Conservation (phyloP, 2,797 vertebrate genomes). For the Vespertilio murinus region DNA sequence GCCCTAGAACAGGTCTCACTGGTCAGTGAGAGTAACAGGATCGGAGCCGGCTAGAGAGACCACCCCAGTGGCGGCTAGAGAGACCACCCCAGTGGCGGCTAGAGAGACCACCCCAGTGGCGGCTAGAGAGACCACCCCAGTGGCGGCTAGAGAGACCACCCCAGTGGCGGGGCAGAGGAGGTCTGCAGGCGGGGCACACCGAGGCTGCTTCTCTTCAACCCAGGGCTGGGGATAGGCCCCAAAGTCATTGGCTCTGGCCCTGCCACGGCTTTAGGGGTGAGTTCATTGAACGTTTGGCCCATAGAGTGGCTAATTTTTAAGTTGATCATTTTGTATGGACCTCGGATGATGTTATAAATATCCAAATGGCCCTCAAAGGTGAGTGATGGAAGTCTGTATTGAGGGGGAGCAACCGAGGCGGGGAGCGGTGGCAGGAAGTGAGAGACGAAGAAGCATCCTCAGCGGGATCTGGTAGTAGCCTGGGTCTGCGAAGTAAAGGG, state of each 20-base stretch:
- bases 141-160: too few species aligned
- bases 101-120: neutral
- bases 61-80: neutral
- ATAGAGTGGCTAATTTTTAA: neutral
- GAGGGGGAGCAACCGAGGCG: neutral
- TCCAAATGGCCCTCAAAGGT: neutral
- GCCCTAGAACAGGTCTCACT: neutral
- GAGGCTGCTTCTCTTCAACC: neutral
- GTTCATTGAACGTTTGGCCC: too few species aligned
- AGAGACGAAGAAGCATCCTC: neutral
- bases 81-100: neutral
- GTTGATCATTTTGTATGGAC: neutral
- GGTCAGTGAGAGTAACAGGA: neutral
- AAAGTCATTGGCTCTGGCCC: too few species aligned
- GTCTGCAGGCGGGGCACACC: neutral
- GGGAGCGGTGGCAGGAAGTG: neutral
- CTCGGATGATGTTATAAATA: neutral
- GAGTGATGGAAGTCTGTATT: neutral
- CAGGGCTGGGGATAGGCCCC: too few species aligned
- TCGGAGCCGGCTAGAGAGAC: neutral
- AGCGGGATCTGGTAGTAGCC: neutral
- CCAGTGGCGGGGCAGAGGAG: neutral
- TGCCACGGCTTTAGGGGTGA: too few species aligned
- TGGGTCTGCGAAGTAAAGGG: neutral
- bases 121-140: neutral